Base-by-base conservation (phyloP, 2,888 invertebrate genomes). In the Drosophila falleni region DNA sequence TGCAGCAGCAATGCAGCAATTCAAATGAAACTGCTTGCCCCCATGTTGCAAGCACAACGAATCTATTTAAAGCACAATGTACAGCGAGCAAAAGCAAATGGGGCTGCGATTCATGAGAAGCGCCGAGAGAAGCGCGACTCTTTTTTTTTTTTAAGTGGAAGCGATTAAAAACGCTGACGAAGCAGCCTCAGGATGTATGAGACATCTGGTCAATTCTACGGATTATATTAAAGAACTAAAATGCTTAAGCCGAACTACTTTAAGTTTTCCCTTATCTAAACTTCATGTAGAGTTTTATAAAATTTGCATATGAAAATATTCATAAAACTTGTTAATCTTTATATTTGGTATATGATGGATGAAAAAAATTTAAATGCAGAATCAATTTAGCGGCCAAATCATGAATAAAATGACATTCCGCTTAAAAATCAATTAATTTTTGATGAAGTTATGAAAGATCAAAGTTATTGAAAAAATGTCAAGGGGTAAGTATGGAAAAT, bases 1-100 rank as follows among this genome's bases (percentile, higher is more conserved):
- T 49, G 74, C 26, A 55, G 64, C 60, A 61, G 56, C 53, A 29
- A 35, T 75, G 76, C 76, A 53, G 71, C 76, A 80, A 79, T 72
- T 78, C 53, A 72, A 64, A 59, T 62, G 73, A 67, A 78, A 47
- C 53, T 41, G 58, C 33, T 29, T 39, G 67, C 66, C 67, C 73
- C 72, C 75, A 16, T 31, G 50, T 47, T 51, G 71, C 59, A 44
- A 42, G 61, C 56, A 42, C 51, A 26, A 29, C 31, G 71, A 68
- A 69, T 72, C 78, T 78, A 76, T 80, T 76, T 78, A 59, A 66
- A 62, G 69, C 60, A 26, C 39, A 47, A 37, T 37, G 35, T 26
- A 16, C 15, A 23, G 33, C 33, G 23, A 8, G n/a, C 10, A 9
- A 15, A 11, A n/a, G 44, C 8, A 11, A n/a, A n/a, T n/a, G 42